Evolutionary conservation across 1,140 invertebrate genomes (phyloP).

Genomic region (Pomacea maculata): DNA sequence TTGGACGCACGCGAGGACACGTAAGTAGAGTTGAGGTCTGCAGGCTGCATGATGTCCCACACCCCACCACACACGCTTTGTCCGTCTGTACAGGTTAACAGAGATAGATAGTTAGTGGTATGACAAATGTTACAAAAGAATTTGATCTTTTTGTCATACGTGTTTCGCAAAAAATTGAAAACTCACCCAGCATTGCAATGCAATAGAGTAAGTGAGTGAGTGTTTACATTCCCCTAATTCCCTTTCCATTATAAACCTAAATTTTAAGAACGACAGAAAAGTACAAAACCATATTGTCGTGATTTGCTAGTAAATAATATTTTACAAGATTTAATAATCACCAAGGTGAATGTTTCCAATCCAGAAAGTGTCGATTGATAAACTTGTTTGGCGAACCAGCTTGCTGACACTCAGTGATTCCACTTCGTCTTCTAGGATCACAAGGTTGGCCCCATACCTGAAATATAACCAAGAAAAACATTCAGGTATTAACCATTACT

Average conservation of each 20-base stretch:
- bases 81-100: neutral
- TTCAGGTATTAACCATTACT: too few relatives aligned
- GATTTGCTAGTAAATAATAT: neutral
- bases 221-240: neutral
- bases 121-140: neutral
- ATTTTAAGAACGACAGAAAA: neutral
- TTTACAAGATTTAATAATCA: too few relatives aligned
- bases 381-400: too few relatives aligned
- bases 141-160: neutral
- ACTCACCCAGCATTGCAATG: neutral
- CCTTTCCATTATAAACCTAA: neutral
- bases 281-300: too few relatives aligned
- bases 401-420: too few relatives aligned
- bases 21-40: neutral
- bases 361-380: too few relatives aligned
- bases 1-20: neutral
- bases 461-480: too few relatives aligned
- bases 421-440: too few relatives aligned
- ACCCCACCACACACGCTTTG: slow-evolving; percentile 1
- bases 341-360: too few relatives aligned
- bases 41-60: slow-evolving; percentile 11
- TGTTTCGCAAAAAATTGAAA: neutral
- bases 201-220: neutral
- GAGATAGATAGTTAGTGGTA: too few relatives aligned
- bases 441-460: too few relatives aligned